These are phyloP conservation scores for Eledona agricola DNA, from an alignment of 2,888 invertebrate species.

Conservation along the genomic window DNA sequence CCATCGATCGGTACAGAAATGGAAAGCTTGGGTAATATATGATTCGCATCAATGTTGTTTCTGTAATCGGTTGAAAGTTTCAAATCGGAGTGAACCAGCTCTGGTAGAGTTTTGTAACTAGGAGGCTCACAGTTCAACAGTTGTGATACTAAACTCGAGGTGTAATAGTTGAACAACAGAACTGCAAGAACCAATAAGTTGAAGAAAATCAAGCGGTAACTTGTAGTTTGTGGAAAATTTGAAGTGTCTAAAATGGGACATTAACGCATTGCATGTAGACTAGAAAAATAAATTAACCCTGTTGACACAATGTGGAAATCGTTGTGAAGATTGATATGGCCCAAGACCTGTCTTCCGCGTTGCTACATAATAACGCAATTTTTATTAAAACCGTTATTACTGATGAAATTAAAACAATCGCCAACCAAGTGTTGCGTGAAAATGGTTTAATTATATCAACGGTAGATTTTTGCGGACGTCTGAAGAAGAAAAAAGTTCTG, in stretches of 20 bases:
- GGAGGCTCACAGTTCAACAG: conserved; percentile 63
- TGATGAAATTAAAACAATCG: conserved; percentile 51
- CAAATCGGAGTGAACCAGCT: conserved; percentile 62
- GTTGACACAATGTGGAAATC: conserved; percentile 41
- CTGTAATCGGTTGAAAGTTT: conserved; percentile 61
- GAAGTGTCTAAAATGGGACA: neutral
- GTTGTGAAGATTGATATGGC: conserved; percentile 55
- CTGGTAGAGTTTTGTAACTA: conserved; percentile 63
- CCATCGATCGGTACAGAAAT: conserved; percentile 47
- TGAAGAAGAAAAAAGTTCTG: conserved; percentile 41
- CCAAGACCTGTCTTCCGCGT: conserved; percentile 61
- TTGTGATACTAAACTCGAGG: conserved; percentile 67
- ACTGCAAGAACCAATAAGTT: conserved; percentile 49
- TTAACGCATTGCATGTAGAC: conserved; percentile 4
- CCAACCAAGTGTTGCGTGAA: conserved; percentile 58
- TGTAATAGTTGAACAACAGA: conserved; percentile 66
- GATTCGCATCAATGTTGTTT: no score
- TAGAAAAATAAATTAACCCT: conserved; percentile 38
- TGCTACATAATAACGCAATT: conserved; percentile 49
- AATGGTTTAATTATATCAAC: conserved; percentile 56
- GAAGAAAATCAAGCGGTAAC: conserved; percentile 41
- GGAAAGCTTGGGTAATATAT: no score
- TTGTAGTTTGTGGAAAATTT: conserved; percentile 11
- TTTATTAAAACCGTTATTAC: conserved; percentile 57
- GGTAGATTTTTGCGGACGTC: conserved; percentile 34